These are phyloP conservation scores for Pogonomyrmex californicus DNA, from an alignment of 1,140 invertebrate genomes.

Conservation along the genomic window DNA sequence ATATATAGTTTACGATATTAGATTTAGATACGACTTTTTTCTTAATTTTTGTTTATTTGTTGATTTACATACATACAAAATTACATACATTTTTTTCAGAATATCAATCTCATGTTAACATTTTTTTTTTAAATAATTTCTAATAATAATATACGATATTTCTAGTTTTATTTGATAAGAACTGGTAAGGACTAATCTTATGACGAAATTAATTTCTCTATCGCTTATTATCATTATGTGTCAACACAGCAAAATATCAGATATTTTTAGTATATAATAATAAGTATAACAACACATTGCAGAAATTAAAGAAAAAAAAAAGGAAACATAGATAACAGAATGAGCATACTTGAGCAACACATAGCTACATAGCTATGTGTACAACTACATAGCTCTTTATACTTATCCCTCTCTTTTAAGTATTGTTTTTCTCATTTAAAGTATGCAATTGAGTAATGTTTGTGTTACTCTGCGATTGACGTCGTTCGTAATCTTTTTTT, in stretches of 20 bases:
- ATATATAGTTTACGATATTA: background rate
- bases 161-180: background rate
- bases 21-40: background rate
- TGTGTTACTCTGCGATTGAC: slow-evolving; percentile 20
- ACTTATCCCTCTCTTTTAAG: background rate
- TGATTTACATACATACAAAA: background rate
- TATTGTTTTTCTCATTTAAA: background rate
- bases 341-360: background rate
- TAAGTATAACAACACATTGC: slow-evolving; percentile 13
- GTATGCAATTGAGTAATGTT: slow-evolving; percentile 34
- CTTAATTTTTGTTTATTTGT: background rate
- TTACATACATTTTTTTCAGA: background rate
- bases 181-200: background rate
- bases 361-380: too few relatives aligned
- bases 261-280: slow-evolving; percentile 37
- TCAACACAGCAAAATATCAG: background rate
- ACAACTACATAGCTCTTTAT: background rate
- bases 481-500: slow-evolving; percentile 34
- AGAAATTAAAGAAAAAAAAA: background rate
- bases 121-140: background rate
- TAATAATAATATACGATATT: background rate
- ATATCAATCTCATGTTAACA: background rate
- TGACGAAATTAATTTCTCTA: slow-evolving; percentile 17
- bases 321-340: background rate
- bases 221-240: background rate